These are phyloP conservation scores for Gymnoscopelus braueri DNA, from an alignment of 2,797 vertebrate species.

Conservation along the genomic window DNA sequence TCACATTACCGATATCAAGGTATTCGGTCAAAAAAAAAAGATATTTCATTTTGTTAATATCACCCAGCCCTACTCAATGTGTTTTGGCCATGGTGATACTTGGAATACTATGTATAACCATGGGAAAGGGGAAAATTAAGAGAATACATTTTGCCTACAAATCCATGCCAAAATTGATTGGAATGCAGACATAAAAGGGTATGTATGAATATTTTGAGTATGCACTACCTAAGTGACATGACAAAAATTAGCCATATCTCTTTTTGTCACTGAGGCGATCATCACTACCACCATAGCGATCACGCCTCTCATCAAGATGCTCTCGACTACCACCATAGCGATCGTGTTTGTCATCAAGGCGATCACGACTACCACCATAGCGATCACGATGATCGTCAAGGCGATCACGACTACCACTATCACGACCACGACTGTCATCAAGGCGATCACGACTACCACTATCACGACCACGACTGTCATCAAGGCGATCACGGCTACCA, in stretches of 20 bases:
- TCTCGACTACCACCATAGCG: slow-evolving; percentile 28
- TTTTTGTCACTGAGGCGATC: slow-evolving; percentile 17
- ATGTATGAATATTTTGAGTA: not conserved
- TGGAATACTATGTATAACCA: too few relatives aligned
- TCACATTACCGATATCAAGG: too few relatives aligned
- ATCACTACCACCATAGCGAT: slow-evolving; percentile 13
- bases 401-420: slow-evolving; percentile 16
- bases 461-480: slow-evolving; percentile 17
- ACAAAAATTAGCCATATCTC: not conserved
- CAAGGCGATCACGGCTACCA: slow-evolving; percentile 45
- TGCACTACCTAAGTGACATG: slow-evolving; percentile 30
- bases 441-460: slow-evolving; percentile 28
- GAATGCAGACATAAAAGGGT: too few relatives aligned
- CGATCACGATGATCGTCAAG: rapidly evolving
- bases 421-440: slow-evolving; percentile 8
- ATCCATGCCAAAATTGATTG: too few relatives aligned
- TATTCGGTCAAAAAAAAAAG: too few relatives aligned
- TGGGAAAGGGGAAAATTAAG: too few relatives aligned
- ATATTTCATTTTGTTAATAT: too few relatives aligned
- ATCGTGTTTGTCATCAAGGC: not conserved
- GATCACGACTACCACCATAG: slow-evolving; percentile 10
- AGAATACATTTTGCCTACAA: too few relatives aligned
- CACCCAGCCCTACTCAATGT: too few relatives aligned
- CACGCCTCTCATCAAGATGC: slow-evolving; percentile 11
- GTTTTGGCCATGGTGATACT: too few relatives aligned